Base-by-base conservation (phyloP, 1,140 invertebrate genomes). In the Drosophila rufa region DNA sequence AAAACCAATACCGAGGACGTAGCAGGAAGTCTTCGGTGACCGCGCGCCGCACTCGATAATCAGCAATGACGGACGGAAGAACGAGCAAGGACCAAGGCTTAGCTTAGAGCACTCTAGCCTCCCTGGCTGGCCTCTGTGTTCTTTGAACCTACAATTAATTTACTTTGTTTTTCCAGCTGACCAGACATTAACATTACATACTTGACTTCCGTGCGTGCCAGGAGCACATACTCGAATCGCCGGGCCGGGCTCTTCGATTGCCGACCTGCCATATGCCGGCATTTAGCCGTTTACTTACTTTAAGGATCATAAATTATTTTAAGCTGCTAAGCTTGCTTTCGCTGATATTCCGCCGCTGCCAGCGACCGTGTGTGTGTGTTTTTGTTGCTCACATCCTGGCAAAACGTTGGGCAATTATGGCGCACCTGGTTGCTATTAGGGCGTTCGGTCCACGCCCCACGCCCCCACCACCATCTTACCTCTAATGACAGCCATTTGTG, bases 131-230 rank as follows among this genome's bases (percentile, higher is more conserved):
- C 48, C 62, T 74, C 36, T 58, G 75, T 58, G 75, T 76, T 79
- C 85, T 82, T 82, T 90, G 85, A 90, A 90, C 85, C 82, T 85
- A 82, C 85, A 90, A 90, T 90, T 90, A 90, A 90, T 90, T 90
- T 90, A 90, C 85, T 90, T 90, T 90, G 85, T 90, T 90, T 89
- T 90, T 90, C 85, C 85, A 90, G 85, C 89, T 90, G 85, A 90
- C 85, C 85, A 90, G 85, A 90, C 82, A 90, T 90, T 90, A 90
- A 90, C 85, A 90, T 90, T 90, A 90, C 85, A 85, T 91, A 85
- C 85, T 90, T 91, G 85, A 90, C 85, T 90, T 90, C 81, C 86
- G 86, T 90, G 81, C 85, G 79, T 89, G 85, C 81, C 73, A 47
- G 33, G 30, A 61, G 57, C 38, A 51, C 22, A 25, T 46, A 42